Conservation (phyloP, 2,113 vertebrate species). For the Cygnus buccinator region DNA sequence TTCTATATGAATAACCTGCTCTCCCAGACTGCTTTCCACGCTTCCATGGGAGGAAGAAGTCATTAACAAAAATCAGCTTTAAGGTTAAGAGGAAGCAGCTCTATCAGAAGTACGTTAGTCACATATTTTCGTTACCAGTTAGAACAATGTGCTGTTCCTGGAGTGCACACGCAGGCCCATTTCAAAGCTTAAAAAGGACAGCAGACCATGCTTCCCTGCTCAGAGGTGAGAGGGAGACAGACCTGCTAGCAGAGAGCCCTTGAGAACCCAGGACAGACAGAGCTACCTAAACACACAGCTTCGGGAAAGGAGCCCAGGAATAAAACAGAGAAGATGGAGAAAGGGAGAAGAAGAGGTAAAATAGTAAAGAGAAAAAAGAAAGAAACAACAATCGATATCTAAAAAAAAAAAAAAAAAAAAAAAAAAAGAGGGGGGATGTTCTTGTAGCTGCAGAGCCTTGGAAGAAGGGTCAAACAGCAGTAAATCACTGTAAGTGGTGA, state of each 20-base stretch:
- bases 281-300: neutral
- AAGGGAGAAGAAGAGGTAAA: neutral
- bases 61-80: constrained; percentile 36
- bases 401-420: neutral
- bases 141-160: constrained; percentile 35
- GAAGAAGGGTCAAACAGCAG: neutral
- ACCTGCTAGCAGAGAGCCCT: neutral
- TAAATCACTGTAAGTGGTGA: constrained; percentile 41
- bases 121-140: neutral
- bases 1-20: constrained; percentile 8
- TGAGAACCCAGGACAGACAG: neutral
- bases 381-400: neutral
- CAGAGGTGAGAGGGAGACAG: neutral
- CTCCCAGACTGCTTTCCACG: neutral
- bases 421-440: neutral
- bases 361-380: neutral
- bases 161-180: neutral
- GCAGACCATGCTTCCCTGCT: neutral
- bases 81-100: constrained; percentile 28
- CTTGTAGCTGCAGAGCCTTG: neutral
- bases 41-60: constrained; percentile 1
- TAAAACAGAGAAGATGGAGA: neutral
- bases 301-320: neutral
- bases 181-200: neutral
- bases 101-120: neutral